phyloP scores from a whole-genome alignment of 35 echinoderm and acorn worm genomes.

The Patiria miniata region DNA sequence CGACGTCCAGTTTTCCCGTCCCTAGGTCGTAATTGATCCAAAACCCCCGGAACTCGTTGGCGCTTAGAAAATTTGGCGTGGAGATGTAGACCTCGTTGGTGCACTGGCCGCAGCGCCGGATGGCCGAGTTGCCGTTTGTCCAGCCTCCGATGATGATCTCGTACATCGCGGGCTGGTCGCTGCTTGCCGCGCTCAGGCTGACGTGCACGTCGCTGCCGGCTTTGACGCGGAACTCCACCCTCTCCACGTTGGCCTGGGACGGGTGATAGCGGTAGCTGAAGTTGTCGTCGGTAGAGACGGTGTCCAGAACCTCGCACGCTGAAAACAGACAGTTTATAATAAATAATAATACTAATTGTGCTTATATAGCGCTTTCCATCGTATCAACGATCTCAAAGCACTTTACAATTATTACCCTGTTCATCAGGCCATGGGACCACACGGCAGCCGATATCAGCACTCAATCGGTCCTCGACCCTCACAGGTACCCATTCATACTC shows the following conservation, averaged over 20 bases:
- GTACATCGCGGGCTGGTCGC: conserved; percentile 58
- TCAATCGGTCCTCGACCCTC: too few species aligned
- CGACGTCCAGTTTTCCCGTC: conserved; percentile 58
- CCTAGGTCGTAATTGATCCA: conserved; percentile 63
- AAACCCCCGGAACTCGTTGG: conserved; percentile 66
- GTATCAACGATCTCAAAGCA: too few species aligned
- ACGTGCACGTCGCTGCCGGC: conserved; percentile 78
- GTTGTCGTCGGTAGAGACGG: conserved; percentile 34
- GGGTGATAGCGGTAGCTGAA: conserved; percentile 70
- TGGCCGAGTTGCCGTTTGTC: conserved; percentile 56
- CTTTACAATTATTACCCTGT: too few species aligned
- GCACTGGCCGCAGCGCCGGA: conserved; percentile 47
- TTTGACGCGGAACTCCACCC: conserved; percentile 70
- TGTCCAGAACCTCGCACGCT: conserved; percentile 52
- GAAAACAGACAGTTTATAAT: neutral
- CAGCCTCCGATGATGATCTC: conserved; percentile 84
- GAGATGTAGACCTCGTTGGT: conserved; percentile 26
- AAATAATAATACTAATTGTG: neutral
- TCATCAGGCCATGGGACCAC: too few species aligned
- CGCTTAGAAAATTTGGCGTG: conserved; percentile 55
- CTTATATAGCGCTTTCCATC: too few species aligned
- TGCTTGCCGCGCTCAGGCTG: conserved; percentile 33
- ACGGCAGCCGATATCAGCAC: too few species aligned
- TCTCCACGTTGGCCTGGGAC: conserved; percentile 26
- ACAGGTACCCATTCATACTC: too few species aligned